Base-by-base conservation (phyloP, 2,888 invertebrate genomes). In the Dolichomitus sp. region DNA sequence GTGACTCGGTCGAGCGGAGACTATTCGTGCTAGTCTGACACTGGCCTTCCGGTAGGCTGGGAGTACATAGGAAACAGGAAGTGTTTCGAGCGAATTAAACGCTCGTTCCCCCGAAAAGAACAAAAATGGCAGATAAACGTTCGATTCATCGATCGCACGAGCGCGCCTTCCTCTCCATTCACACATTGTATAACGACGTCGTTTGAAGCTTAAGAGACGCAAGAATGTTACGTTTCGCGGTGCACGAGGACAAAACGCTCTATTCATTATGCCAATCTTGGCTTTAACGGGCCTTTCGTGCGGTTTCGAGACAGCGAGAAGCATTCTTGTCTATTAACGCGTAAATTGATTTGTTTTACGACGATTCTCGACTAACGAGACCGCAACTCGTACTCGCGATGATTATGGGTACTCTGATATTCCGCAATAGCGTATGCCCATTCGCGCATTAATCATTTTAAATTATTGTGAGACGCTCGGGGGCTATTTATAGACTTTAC, bases 21-120 rank as follows among this genome's bases (percentile, higher is more conserved):
- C 87, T 85, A 83, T 79, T 66, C 48, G 61, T 68, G 82, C 79
- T 84, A 66, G 84, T 80, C 85, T 77, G 84, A 79, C 83, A 86
- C 85, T 87, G 85, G 85, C 84, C 82, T 86, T 86, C 80, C 80
- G 83, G 76, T 54, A 83, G 79, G 82, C 84, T 87, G 85, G 87
- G 89, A 86, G 88, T 68, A 86, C 73, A 27, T 74, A 48, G 87
- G 83, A 85, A 84, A 83, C 83, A 81, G 86, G 85, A 88, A 87
- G 84, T 84, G 48, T 42, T 27, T 69, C 76, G 54, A 69, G 23
- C 65, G 48, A 69, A 50, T 54, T 30, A 17, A 23, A 19, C 14
- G 54, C 14, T 11, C 40, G 37, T n/a, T 45, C n/a, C 37, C 23
- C 59, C 12, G 14, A 50, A 73, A 74, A 52, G 14, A 50, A 73